Percentiles rank a stretch among this genome's conserved stretches.
Evolutionary conservation across 1,140 invertebrate genomes (phyloP).

Genomic region (Pararge aegeria): DNA sequence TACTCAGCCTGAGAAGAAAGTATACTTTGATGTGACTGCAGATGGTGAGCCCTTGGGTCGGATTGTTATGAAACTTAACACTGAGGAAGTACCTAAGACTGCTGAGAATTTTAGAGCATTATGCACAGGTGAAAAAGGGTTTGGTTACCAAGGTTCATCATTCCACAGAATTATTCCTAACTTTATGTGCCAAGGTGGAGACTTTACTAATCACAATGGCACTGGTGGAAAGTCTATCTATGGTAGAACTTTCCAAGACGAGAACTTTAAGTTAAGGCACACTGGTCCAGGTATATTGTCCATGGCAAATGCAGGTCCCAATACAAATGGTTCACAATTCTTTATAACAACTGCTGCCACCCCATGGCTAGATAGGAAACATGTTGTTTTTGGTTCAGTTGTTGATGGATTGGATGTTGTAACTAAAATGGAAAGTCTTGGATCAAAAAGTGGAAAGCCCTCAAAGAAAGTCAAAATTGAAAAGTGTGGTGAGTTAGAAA

Average conservation of each 20-base stretch:
- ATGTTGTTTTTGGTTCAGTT: conserved; percentile 93
- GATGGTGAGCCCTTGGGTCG: conserved; percentile 82
- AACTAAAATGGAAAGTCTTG: conserved; percentile 85
- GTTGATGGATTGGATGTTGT: conserved; percentile 92
- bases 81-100: conserved; percentile 88
- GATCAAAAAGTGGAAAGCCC: conserved; percentile 89
- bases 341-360: conserved; percentile 91
- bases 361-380: conserved; percentile 90
- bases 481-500: conserved; percentile 89
- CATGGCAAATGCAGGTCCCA: conserved; percentile 90
- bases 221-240: conserved; percentile 92
- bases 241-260: conserved; percentile 89
- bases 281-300: conserved; percentile 86
- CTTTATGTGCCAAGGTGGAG: conserved; percentile 92
- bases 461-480: conserved; percentile 87
- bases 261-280: conserved; percentile 90
- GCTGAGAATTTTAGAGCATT: conserved; percentile 90
- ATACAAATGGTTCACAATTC: conserved; percentile 93
- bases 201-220: conserved; percentile 89
- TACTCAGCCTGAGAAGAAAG: conserved; percentile 63
- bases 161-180: conserved; percentile 93
- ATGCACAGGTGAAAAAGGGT: conserved; percentile 90
- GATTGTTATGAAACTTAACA: conserved; percentile 87
- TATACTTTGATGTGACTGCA: conserved; percentile 81
- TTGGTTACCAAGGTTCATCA: conserved; percentile 88